Evolutionary conservation across 1,140 invertebrate genomes (phyloP), one percentile per base, ranked within the genome.

Genomic region (Saccostrea glomerata): DNA sequence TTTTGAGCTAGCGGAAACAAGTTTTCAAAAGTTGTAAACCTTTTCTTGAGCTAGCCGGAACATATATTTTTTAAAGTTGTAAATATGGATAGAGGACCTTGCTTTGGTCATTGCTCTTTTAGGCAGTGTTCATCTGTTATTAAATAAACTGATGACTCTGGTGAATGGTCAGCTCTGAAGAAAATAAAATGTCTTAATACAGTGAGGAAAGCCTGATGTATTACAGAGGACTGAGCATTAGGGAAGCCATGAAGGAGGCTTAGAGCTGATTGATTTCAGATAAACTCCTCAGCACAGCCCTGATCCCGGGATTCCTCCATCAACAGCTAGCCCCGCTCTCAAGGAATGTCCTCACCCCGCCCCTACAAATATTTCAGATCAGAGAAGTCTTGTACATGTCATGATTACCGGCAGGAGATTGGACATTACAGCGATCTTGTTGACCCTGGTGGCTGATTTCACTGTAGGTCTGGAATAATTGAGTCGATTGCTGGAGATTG

Each of bases 261-360:
- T 73, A 30, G 30, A 5, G 9, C 25, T 73, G 70, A 73, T 73
- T 73, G 70, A 73, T 73, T 73, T 73, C 70, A 30, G 70, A 73
- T 73, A 40, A 36, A 30, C 23, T 36, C 60, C 60, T 66, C 20
- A 66, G 9, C 60, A 66, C 13, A 23, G 7, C 47, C 47, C 9
- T 73, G 70, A 15, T 73, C 30, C 70, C 6, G 70, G 70, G 25
- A 73, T 73, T 73, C 36, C 23, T 73, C 70, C 9, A 25, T 73
- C 70, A 73, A 13, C 70, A 30, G 70, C 70, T 36, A 15, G 13
- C 7, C 11, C 4, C 9, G 11, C 15, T 73, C 6, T 30, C 66
- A 30, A 7, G 20, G 66, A 73, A 25, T 73, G 70, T 25, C 30
- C 70, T 73, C 25, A 36, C 70, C 70, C 25, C n/a, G n/a, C n/a